A percentile compares a stretch with the other conserved stretches of the same genome.
Conservation (phyloP, 2,888 invertebrate species). For the Eilema depressum region DNA sequence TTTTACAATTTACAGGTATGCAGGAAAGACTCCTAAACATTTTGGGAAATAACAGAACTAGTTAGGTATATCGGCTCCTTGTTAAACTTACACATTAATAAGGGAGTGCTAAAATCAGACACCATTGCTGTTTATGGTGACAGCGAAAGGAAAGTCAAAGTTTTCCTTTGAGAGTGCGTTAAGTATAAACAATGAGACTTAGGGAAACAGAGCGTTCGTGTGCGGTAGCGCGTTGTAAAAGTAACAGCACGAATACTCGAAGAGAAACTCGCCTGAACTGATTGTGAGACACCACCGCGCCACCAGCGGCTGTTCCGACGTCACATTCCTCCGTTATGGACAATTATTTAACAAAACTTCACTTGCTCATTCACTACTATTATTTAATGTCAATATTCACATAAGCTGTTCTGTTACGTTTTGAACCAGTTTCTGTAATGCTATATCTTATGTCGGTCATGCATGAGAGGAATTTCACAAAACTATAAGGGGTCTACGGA, state of each 20-base stretch:
- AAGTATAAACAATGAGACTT: conserved; percentile 77
- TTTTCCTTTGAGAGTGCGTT: conserved; percentile 69
- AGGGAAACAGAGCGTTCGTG: conserved; percentile 86
- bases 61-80: not conserved
- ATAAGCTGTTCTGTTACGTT: conserved; percentile 28
- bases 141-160: conserved; percentile 78
- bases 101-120: not conserved
- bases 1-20: too few species aligned
- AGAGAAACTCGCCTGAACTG: conserved; percentile 85
- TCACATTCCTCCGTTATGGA: conserved; percentile 74
- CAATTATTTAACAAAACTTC: conserved; percentile 67
- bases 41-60: not conserved
- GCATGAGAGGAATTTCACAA: conserved; percentile 1
- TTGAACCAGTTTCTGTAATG: conserved; percentile 9
- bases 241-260: conserved; percentile 85
- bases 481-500: not conserved
- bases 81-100: not conserved
- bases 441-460: not conserved
- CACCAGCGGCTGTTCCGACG: conserved; percentile 50
- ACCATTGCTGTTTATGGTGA: conserved; percentile 40
- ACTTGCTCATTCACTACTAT: conserved; percentile 53
- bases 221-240: conserved; percentile 85
- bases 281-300: conserved; percentile 64
- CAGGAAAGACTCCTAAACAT: too few species aligned
- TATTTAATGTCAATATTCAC: conserved; percentile 42